Evolutionary conservation across 2,888 invertebrate genomes (phyloP), one percentile per base, ranked within the genome.

Genomic region (Melikaiella ostensackeni): DNA sequence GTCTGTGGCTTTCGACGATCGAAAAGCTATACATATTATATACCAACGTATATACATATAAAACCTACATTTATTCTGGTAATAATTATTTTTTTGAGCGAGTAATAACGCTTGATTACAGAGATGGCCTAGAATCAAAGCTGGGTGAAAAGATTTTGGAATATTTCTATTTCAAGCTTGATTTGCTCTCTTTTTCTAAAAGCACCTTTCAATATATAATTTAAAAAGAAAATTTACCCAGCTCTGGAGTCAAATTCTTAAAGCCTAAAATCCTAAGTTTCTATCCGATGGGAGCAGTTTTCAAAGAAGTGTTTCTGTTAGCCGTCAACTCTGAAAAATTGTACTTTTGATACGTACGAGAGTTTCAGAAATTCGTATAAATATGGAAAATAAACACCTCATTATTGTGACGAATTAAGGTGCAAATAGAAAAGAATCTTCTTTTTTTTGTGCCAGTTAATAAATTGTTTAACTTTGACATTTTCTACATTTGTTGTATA

Each of bases 11-110:
- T 50, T 70, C 50, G 46, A 70, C 19, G 46, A 46, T 70, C 30
- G 70, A 70, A 33, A 33, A 70, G 70, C 30, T 70, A 70, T 70
- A 70, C 70, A 70, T 70, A 33, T 70, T 70, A 70, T 70, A 70
- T 70, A 21, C 50, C 9, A 46, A 50, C 30, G 46, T 66, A 24
- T 46, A 66, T 24, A 64, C 11, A 24, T 42, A 21, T 19, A 27
- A 27, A 50, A 27, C 38, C 24, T 70, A 30, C n/a, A 30, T 50
- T 50, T 11, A 66, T 66, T 24, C 42, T 30, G 42, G 16, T 50
- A 70, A 42, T 66, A 42, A 42, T 66, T 66, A 16, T 70, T 64
- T 21, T 21, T 42, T 38, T 38, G 24, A 64, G 24, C 35, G 27
- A 64, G 7, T 38, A 42, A 64, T 24, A 21, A 38, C 13, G 38